Evolutionary conservation across 2,797 vertebrate species (phyloP).

Genomic region (Syndactyla subalaris): DNA sequence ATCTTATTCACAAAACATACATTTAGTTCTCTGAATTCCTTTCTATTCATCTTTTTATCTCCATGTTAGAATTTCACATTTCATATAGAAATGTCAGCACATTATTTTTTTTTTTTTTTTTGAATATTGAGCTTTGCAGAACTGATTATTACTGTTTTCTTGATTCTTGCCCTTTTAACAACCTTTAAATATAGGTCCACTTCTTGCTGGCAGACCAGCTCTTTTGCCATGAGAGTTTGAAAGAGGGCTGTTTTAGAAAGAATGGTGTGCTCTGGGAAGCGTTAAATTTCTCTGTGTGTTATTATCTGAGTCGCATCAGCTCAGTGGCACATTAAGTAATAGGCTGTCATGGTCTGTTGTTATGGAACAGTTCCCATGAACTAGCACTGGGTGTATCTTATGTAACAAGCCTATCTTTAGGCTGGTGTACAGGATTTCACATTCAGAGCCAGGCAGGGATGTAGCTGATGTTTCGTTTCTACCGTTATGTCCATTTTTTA

Average conservation of each 20-base stretch:
- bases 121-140: not conserved
- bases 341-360: constrained; percentile 24
- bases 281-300: not conserved
- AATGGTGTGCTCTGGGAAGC: not conserved
- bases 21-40: not conserved
- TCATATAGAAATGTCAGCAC: constrained; percentile 13
- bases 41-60: not conserved
- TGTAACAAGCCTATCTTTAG: constrained; percentile 7
- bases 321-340: constrained; percentile 42
- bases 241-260: not conserved
- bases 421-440: not conserved
- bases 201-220: not conserved
- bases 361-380: constrained; percentile 37
- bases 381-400: not conserved
- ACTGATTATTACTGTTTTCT: not conserved
- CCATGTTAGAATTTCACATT: not conserved
- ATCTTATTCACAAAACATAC: not conserved
- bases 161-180: constrained; percentile 25
- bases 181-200: constrained; percentile 4
- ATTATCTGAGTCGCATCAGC: not conserved
- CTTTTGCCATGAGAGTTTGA: not conserved
- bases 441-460: not conserved
- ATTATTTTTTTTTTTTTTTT: not conserved
- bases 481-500: not conserved
- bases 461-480: not conserved